Evolutionary conservation across 2,797 vertebrate genomes (phyloP).

Genomic region (Ctenosaura bakeri): DNA sequence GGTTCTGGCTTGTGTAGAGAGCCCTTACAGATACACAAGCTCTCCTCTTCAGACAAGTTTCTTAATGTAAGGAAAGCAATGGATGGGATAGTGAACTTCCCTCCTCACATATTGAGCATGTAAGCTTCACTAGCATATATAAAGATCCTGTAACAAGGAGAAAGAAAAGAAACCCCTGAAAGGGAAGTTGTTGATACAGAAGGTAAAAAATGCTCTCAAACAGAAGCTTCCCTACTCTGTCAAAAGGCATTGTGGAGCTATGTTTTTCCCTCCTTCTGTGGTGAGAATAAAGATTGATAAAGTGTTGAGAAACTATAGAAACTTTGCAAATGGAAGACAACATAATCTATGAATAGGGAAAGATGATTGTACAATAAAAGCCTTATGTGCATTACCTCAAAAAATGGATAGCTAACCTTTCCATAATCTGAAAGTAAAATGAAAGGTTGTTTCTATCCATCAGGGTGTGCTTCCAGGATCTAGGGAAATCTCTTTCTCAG

Average conservation of each 20-base stretch:
- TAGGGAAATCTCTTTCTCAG: slow-evolving; percentile 44
- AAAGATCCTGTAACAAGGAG: too few species aligned
- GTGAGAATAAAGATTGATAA: not conserved
- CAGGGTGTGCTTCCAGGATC: not conserved
- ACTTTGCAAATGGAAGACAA: not conserved
- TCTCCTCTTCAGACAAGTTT: too few species aligned
- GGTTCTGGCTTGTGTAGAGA: too few species aligned
- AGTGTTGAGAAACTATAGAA: not conserved
- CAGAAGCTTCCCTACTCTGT: too few species aligned
- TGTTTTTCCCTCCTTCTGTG: not conserved
- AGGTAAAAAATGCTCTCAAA: too few species aligned
- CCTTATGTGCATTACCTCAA: not conserved
- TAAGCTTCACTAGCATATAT: too few species aligned
- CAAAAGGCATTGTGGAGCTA: too few species aligned
- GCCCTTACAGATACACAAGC: too few species aligned
- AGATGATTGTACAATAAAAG: not conserved
- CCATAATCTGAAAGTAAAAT: slow-evolving; percentile 11
- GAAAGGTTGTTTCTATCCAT: not conserved
- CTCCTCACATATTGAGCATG: too few species aligned
- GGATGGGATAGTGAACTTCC: too few species aligned
- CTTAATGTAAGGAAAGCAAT: too few species aligned
- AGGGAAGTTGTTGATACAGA: not conserved
- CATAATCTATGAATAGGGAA: not conserved
- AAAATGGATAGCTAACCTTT: not conserved
- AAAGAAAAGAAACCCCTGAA: too few species aligned